Percentiles rank a stretch among this genome's conserved stretches.
Conservation (phyloP, 2,888 invertebrate genomes). For the Leptopilina syphax region DNA sequence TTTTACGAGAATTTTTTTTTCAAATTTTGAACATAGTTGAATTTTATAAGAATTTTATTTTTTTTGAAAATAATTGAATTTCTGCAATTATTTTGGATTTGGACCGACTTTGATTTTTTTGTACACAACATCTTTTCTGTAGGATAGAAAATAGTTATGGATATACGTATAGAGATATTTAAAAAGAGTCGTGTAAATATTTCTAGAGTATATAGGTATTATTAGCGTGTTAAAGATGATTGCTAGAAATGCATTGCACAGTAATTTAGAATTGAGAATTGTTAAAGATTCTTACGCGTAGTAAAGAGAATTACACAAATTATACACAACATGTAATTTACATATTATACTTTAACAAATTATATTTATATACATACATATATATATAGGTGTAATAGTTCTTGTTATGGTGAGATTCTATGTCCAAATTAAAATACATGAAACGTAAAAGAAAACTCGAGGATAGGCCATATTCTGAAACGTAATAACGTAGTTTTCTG, state of each 20-base stretch:
- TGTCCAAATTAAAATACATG: background rate
- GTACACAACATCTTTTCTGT: no score
- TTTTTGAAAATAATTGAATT: no score
- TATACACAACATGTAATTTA: conserved; percentile 18
- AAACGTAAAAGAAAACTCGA: background rate
- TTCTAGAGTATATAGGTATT: background rate
- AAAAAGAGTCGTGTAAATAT: conserved; percentile 1
- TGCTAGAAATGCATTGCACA: conserved; percentile 30
- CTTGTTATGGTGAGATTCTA: conserved; percentile 11
- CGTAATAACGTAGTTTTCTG: background rate
- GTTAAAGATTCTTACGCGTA: conserved; percentile 27
- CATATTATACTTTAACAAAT: conserved; percentile 29
- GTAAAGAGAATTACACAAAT: conserved; percentile 31
- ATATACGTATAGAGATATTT: background rate
- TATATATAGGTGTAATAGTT: conserved; percentile 11
- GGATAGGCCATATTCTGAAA: background rate
- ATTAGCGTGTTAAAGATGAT: conserved; percentile 24
- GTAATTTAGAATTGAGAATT: conserved; percentile 28
- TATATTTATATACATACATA: background rate
- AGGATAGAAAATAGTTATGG: no score
- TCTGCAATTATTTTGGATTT: no score
- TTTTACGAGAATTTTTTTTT: no score
- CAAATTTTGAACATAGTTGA: no score
- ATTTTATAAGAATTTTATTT: no score
- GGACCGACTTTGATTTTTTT: no score